Percentiles rank a stretch among this genome's conserved stretches.
Conservation (phyloP, 2,888 invertebrate genomes). For the Clepsis dumicolana region DNA sequence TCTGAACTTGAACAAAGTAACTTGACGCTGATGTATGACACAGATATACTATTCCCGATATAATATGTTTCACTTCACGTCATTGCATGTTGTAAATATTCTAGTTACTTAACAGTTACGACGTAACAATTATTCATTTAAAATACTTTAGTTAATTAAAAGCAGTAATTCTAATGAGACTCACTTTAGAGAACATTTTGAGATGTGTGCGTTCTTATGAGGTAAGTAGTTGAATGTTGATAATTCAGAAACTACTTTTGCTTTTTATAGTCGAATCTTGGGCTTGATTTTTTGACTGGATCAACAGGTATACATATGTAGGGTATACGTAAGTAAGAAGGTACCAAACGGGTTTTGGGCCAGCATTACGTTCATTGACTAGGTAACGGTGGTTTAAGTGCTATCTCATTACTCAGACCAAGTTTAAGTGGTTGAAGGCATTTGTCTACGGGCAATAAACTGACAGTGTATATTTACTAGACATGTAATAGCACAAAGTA, state of each 20-base stretch:
- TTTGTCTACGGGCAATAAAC: not conserved
- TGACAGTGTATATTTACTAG: not conserved
- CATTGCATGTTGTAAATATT: not conserved
- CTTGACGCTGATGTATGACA: no score
- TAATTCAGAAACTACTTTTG: constrained; percentile 48
- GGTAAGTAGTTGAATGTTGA: constrained; percentile 60
- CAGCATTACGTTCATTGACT: constrained; percentile 38
- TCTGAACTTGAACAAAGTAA: no score
- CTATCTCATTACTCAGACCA: constrained; percentile 19
- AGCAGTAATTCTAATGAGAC: constrained; percentile 39
- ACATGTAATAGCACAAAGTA: not conserved
- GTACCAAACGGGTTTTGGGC: constrained; percentile 40
- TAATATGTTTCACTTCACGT: constrained; percentile 6
- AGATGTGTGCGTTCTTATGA: constrained; percentile 52
- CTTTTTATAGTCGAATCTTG: constrained; percentile 63
- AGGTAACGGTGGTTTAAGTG: constrained; percentile 24
- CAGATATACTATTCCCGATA: not conserved
- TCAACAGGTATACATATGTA: no score
- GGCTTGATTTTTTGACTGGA: constrained; percentile 42
- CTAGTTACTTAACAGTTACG: constrained; percentile 10
- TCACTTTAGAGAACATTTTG: constrained; percentile 66
- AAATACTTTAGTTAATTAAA: constrained; percentile 16
- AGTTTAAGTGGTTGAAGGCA: constrained; percentile 10
- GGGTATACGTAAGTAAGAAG: constrained; percentile 35
- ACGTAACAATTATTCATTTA: constrained; percentile 12